Conservation (phyloP, 2,113 vertebrate genomes). For the Mesembrinibis cayennensis region DNA sequence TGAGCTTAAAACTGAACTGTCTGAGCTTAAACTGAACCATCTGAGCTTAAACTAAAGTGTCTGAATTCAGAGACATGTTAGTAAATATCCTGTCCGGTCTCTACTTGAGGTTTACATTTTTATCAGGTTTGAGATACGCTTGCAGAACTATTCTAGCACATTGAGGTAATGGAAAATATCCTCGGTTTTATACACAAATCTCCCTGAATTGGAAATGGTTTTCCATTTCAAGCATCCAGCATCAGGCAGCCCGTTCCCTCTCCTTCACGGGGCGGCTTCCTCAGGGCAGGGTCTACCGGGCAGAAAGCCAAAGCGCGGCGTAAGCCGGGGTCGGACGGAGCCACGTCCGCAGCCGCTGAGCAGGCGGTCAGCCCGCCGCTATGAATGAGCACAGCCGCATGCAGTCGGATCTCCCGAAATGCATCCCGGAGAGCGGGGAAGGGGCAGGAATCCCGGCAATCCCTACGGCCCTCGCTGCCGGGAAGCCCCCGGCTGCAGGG, state of each 20-base stretch:
- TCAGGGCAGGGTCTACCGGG: background rate
- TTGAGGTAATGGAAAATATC: conserved; percentile 16
- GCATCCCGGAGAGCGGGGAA: background rate
- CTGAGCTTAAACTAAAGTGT: background rate
- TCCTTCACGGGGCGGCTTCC: background rate
- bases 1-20: background rate
- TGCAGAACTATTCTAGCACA: background rate
- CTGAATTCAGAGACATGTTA: background rate
- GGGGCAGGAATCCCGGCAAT: conserved; percentile 19
- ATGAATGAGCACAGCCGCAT: background rate
- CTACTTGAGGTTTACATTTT: background rate
- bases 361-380: accelerated
- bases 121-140: background rate
- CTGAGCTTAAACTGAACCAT: background rate
- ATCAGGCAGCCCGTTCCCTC: background rate
- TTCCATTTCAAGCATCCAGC: background rate
- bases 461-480: background rate
- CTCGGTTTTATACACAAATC: conserved; percentile 5
- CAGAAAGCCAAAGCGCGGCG: background rate
- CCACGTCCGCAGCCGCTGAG: accelerated
- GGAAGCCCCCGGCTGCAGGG: background rate
- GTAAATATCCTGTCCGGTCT: background rate
- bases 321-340: background rate
- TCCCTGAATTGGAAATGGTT: background rate
- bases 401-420: accelerated